phyloP scores from a whole-genome alignment of 2,797 vertebrate genomes.

The Lepidocolaptes lacrymiger region DNA sequence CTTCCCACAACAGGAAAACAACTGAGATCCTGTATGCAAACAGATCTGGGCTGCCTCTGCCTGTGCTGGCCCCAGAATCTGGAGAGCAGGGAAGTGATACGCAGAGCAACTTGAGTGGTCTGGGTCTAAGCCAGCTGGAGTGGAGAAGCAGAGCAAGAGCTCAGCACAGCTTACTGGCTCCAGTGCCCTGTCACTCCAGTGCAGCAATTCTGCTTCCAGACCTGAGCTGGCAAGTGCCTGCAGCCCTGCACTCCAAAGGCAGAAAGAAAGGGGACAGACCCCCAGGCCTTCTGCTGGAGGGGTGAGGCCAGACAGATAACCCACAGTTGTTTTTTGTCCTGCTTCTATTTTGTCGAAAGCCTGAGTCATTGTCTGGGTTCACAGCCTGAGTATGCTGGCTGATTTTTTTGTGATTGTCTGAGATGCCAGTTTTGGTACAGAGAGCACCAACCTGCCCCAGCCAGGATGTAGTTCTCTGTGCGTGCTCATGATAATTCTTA shows the following conservation, averaged over 20 bases:
- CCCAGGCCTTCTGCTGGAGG: neutral
- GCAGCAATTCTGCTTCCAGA: neutral
- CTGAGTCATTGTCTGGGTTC: neutral
- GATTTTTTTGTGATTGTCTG: neutral
- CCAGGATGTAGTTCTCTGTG: neutral
- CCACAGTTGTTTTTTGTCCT: neutral
- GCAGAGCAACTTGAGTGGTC: neutral
- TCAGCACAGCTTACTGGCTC: neutral
- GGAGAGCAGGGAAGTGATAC: neutral
- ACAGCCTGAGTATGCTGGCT: neutral
- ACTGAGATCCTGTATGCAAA: slow-evolving; percentile 16
- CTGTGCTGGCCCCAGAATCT: slow-evolving; percentile 1
- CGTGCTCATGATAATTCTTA: rapidly evolving
- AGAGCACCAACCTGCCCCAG: neutral
- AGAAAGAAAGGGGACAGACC: neutral
- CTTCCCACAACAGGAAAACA: neutral
- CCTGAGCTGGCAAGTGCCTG: neutral
- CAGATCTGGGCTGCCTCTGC: neutral
- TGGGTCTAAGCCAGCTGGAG: slow-evolving; percentile 16
- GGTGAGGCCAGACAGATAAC: neutral
- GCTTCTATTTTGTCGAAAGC: neutral
- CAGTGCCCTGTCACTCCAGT: neutral
- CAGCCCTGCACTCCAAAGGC: neutral
- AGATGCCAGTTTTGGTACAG: neutral
- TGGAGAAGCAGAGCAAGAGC: neutral